Evolutionary conservation across 2,888 invertebrate species (phyloP), one percentile per base, ranked within the genome.

Genomic region (Aleiodes leptofemur): DNA sequence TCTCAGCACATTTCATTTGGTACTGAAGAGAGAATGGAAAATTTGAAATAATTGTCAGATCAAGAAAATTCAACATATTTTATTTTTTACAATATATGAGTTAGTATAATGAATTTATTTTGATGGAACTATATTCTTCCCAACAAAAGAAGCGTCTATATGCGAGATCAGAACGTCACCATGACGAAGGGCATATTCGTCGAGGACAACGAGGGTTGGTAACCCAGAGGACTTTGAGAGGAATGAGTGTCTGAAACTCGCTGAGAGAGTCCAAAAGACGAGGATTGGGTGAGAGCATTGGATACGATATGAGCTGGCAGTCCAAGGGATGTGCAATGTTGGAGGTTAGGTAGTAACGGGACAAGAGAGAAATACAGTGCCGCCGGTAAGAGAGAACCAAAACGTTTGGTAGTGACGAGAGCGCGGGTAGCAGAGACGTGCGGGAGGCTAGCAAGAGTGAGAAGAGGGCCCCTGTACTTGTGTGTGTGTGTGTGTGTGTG

Each of bases 301-400:
- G 55, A 55, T 38, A 66, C 31, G 31, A 68, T 68, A 68, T 68
- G 66, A 50, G 51, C 38, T 61, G 50, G 66, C 50, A 50, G 64
- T 16, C 69, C 69, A 43, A 71, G 56, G 77, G 76, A 76, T 72
- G n/a, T 31, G 73, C 74, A 71, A 72, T 57, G 66, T 70, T 70
- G 71, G 76, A 81, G 82, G 81, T 81, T 82, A 82, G 77, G 79
- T 81, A 79, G 72, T 77, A 77, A 78, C 73, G 77, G 77, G 51
- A 71, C 80, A 76, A 64, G 64, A 64, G 64, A 64, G 48, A 43
- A 43, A 61, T 61, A 61, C 74, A 73, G 77, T 77, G 76, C 69
- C 76, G 77, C 80, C 79, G 80, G 80, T 79, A 78, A 76, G 77
- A 80, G 78, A 79, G 78, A 79, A 74, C 71, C 78, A 76, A 43